Evolutionary conservation across 1,140 invertebrate species (phyloP), one percentile per base, ranked within the genome.

Genomic region (Drosophila nannoptera): DNA sequence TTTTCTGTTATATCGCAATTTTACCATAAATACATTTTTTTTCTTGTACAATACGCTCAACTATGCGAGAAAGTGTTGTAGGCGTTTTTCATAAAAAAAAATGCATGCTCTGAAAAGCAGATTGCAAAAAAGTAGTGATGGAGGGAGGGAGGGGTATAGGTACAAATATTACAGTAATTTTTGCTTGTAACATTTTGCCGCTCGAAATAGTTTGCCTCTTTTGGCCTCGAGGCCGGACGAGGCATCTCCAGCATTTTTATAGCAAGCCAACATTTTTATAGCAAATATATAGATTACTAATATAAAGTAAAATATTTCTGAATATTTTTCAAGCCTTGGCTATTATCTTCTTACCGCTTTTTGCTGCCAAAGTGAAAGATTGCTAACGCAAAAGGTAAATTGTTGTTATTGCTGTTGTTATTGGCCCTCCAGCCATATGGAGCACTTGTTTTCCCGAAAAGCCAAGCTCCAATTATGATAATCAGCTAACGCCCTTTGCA

Each of bases 1-100:
- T 77, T 72, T 66, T 49, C 45, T 46, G 53, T 45, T 46, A 46
- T 33, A 54, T 60, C 59, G 12, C 32, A 52, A 52, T 52, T 42
- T 45, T 35, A 35, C 35, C 43, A 4, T 45, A 7, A 9, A 12
- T 50, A 50, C 50, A 49, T 46, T 64, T 55, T 56, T 63, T 54
- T 16, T 32, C 45, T 45, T 22, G 35, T 53, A 59, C 58, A 80
- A 73, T 81, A 53, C 61, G 72, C 61, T 67, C 62, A 80, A 80
- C 73, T 80, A 84, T 78, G 65, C 81, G 81, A 84, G 81, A 84
- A 84, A 84, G 81, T 77, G 74, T 84, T 84, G 80, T 86, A 75
- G 82, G 81, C 81, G 81, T 77, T 74, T 45, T 66, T 63, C 58
- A 65, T 9, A 38, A n/a, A 52, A 62, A 52, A 62, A 74, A 77